These are phyloP conservation scores for Salvator merianae DNA, from an alignment of 2,113 vertebrate species.

Conservation along the genomic window DNA sequence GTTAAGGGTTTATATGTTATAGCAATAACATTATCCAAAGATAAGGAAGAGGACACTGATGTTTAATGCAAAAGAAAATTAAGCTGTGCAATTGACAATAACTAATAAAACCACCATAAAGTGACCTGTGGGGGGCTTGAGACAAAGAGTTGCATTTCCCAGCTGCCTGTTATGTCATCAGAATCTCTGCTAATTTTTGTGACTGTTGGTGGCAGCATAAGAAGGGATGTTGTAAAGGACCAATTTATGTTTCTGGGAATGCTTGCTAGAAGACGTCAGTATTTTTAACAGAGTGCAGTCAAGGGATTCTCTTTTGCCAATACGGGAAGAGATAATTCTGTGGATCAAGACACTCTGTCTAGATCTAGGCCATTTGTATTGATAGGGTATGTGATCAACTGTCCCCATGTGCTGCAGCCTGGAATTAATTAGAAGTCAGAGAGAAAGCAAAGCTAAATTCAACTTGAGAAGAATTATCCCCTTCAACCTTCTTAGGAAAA, in stretches of 20 bases:
- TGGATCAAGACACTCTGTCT: slow-evolving; percentile 4
- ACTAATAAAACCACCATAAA: too few species aligned
- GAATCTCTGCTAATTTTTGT: neutral
- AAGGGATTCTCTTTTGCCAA: slow-evolving; percentile 9
- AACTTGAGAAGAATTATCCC: neutral
- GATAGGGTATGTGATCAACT: slow-evolving; percentile 9
- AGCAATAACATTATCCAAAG: too few species aligned
- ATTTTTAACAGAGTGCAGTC: slow-evolving; percentile 6
- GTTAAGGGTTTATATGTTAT: too few species aligned
- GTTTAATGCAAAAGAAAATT: too few species aligned
- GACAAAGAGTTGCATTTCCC: too few species aligned
- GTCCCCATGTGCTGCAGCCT: neutral
- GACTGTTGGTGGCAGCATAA: neutral
- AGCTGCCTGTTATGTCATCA: neutral
- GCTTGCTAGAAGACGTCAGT: neutral
- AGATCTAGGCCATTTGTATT: slow-evolving; percentile 14
- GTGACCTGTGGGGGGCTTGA: too few species aligned
- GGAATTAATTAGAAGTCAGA: slow-evolving; percentile 12
- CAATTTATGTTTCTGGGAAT: slow-evolving; percentile 15
- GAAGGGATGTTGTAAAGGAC: neutral
- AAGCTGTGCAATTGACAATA: too few species aligned
- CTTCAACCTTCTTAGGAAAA: neutral
- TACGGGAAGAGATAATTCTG: slow-evolving; percentile 25
- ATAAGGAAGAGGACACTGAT: too few species aligned
- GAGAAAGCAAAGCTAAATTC: slow-evolving; percentile 10